Conservation (phyloP, 2,888 invertebrate species). For the Drosophila infuscata region DNA sequence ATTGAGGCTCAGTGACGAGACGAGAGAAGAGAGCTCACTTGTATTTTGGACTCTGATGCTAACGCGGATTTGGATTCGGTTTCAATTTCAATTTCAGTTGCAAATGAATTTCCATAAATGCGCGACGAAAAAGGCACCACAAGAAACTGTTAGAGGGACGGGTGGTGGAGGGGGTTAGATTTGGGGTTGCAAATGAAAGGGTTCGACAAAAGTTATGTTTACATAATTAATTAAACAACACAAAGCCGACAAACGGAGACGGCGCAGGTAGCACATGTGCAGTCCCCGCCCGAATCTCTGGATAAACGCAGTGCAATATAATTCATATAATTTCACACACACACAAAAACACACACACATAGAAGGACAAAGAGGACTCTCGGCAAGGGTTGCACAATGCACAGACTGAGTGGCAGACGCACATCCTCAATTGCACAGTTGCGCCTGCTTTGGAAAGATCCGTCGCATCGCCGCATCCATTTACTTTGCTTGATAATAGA, state of each 20-base stretch:
- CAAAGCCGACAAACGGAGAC: slow-evolving; percentile 50
- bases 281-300: slow-evolving; percentile 8
- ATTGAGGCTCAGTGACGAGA: slow-evolving; percentile 45
- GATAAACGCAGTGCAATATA: slow-evolving; percentile 48
- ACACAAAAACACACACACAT: slow-evolving; percentile 2
- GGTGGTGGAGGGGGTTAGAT: not conserved
- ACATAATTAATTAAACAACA: slow-evolving; percentile 82
- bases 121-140: slow-evolving; percentile 62
- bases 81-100: slow-evolving; percentile 74
- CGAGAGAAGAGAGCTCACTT: slow-evolving; percentile 9
- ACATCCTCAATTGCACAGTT: slow-evolving; percentile 18
- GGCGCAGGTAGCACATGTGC: slow-evolving; percentile 48
- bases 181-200: slow-evolving; percentile 58
- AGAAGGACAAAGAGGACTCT: slow-evolving; percentile 3
- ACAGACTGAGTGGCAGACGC: not conserved
- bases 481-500: slow-evolving; percentile 74
- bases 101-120: slow-evolving; percentile 82
- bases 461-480: slow-evolving; percentile 52
- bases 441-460: slow-evolving; percentile 22
- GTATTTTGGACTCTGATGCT: slow-evolving; percentile 13
- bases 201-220: slow-evolving; percentile 74
- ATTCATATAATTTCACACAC: slow-evolving; percentile 55
- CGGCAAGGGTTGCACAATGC: slow-evolving; percentile 51
- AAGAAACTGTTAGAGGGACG: slow-evolving; percentile 30
- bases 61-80: slow-evolving; percentile 31